Percentiles rank a stretch among this genome's conserved stretches.
Evolutionary conservation across 2,797 vertebrate genomes (phyloP).

Genomic region (Argyrosomus regius): DNA sequence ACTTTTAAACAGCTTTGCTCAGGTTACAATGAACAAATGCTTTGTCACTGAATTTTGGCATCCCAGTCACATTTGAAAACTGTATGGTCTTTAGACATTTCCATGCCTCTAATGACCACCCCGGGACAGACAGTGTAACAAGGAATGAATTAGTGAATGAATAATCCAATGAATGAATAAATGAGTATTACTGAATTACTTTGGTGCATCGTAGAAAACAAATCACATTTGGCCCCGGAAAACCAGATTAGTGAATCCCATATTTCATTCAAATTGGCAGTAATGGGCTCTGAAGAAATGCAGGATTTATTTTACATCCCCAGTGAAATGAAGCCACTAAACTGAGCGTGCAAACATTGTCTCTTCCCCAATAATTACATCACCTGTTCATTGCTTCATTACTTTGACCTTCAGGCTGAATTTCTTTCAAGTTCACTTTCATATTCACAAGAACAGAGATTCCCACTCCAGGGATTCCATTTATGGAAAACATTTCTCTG

Average conservation of each 20-base stretch:
- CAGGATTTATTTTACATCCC: conserved; percentile 1
- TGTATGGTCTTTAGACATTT: background rate
- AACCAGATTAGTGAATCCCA: conserved; percentile 14
- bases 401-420: conserved; percentile 40
- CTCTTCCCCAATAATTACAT: conserved; percentile 38
- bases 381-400: conserved; percentile 40
- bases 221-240: conserved; percentile 18
- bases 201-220: conserved; percentile 26
- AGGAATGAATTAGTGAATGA: conserved; percentile 26
- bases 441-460: conserved; percentile 26
- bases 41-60: background rate
- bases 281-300: conserved; percentile 13
- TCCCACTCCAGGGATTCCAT: background rate
- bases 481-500: conserved; percentile 9
- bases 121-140: conserved; percentile 6
- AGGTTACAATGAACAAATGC: conserved; percentile 31
- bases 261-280: conserved; percentile 24
- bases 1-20: conserved; percentile 7
- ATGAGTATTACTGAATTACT: conserved; percentile 29
- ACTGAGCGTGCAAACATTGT: conserved; percentile 32
- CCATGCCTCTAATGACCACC: conserved; percentile 23
- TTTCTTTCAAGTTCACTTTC: conserved; percentile 40
- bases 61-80: background rate
- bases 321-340: conserved; percentile 1
- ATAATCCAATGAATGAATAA: conserved; percentile 14